Evolutionary conservation across 2,888 invertebrate species (phyloP), one percentile per base, ranked within the genome.

Genomic region (Meiosimyza decipiens): DNA sequence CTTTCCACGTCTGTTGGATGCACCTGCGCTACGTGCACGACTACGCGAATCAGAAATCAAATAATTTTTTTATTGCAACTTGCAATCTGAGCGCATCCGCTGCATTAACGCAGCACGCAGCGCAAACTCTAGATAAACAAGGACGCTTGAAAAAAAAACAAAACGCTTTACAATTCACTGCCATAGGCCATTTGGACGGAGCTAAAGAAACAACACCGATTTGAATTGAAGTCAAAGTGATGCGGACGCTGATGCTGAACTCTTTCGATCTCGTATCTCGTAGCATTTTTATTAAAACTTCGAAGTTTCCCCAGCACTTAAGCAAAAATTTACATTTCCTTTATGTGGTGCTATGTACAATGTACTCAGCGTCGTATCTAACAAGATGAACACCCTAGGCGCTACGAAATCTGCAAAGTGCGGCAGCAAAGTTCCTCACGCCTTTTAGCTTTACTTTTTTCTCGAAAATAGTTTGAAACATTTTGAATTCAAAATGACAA

Each of bases 271-370:
- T 59, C n/a, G 59, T 28, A 59, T 40, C 40, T 40, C 9, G 6
- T 40, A 40, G 52, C 49, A 69, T 72, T 69, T 69, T 69, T 68
- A 72, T 72, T 68, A 69, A 72, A 64, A 64, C 69, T 72, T 68
- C 57, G 64, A 57, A 18, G 49, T 28, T 22, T 3, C 62, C 22
- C 15, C 54, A 40, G 66, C 4, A n/a, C 40, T 28, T 47, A 60
- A 51, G 51, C 15, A 16, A 47, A 68, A 72, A 72, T 64, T 68
- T 72, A 69, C 69, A 72, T 72, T 72, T 72, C 69, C 57, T 16
- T 57, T 22, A 64, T 67, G 72, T n/a, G 18, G 52, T 59, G 52
- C 62, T 6, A 52, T 60, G 33, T 16, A n/a, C 50, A 11, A 28
- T 1, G 33, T 52, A 52, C 33, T 11, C 65, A 22, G n/a, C 0